Evolutionary conservation across 1,140 invertebrate species (phyloP), one percentile per base, ranked within the genome.

Genomic region (Euwallacea fornicatus): DNA sequence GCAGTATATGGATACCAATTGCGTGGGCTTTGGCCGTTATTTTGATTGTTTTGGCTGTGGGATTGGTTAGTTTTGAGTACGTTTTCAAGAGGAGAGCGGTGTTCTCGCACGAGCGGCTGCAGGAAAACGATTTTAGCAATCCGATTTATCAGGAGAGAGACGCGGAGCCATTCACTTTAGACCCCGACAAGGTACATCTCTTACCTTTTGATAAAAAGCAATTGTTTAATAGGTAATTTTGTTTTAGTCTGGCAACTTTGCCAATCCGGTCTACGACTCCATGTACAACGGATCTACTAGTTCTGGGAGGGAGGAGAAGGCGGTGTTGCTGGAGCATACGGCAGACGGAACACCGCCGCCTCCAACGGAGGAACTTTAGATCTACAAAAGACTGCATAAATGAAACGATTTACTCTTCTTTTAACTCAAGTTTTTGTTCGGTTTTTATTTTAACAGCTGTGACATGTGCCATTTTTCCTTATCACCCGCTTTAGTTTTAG

Each of bases 201-300:
- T 64, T 47, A 46, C 54, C 72, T 13, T 61, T 61, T 16, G 6
- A 47, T 42, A n/a, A 7, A 54, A 66, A 66, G 7, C 21, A 16
- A 58, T 16, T 44, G 6, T 46, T 6, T 33, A 4, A 33, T 33
- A 33, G 21, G 21, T 33, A 33, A 0, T 33, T 61, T 65, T 73
- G 78, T 78, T 78, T 76, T 75, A 82, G 82, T 75, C 81, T 85
- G 86, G 82, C 46, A 93, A 93, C 81, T 94, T 94, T 84, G 89
- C 88, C 33, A 94, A 94, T 83, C 92, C 92, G 6, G 90, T 94
- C 33, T 95, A 94, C 81, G 92, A 94, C 72, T 89, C 88, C 9
- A 88, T 93, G 82, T 93, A 91, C 80, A 85, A 84, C 69, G 83
- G 82, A 58, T 82, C 79, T 7, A 78, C 78, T 15, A 81, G 79